Base-by-base conservation (phyloP, 2,113 vertebrate genomes). In the Rhabdomys dilectus region DNA sequence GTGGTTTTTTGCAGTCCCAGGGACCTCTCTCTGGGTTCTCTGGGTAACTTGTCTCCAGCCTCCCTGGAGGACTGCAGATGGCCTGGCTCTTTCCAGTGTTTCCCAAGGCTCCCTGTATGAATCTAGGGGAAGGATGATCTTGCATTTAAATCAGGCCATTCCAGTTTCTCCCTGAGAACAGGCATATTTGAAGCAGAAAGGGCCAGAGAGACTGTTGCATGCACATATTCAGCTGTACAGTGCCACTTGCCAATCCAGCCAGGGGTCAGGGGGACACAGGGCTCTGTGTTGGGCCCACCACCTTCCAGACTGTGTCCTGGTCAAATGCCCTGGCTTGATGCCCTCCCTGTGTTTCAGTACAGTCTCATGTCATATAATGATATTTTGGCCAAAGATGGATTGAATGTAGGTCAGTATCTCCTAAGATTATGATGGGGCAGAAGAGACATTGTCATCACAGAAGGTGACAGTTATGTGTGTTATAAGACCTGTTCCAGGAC, bases 61-160 rank as follows among this genome's bases (percentile, higher is more conserved):
- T 85, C 76, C 64, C 45, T 34, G 34, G 64, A 88, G 72, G 34
- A 72, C 17, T 66, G 0, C n/a, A 68, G 72, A 51, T 0, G 0
- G 15, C 48, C 66, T 70, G 29, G 24, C 45, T 88, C 29, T 86
- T 66, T 16, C 0, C 11, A 45, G 62, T 1, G 2, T 62, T 58
- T 89, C 56, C 56, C 2, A 6, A 12, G 34, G 56, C 62, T 77
- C 70, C 53, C 34, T 16, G 53, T 73, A 24, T 24, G 66, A 70
- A 64, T 80, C 31, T 24, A 21, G 45, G 77, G 51, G 64, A 16
- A 85, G 15, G 8, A 6, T 62, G n/a, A 51, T 76, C 89, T 86
- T 86, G 58, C 58, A 24, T 95, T 88, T 90, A 80, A 96, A 58
- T 95, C 73, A 70, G 24, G 82, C n/a, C n/a, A 58, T 84, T 82